Evolutionary conservation across 2,797 vertebrate genomes (phyloP), one percentile per base, ranked within the genome.

Genomic region (Bovichtus diacanthus): DNA sequence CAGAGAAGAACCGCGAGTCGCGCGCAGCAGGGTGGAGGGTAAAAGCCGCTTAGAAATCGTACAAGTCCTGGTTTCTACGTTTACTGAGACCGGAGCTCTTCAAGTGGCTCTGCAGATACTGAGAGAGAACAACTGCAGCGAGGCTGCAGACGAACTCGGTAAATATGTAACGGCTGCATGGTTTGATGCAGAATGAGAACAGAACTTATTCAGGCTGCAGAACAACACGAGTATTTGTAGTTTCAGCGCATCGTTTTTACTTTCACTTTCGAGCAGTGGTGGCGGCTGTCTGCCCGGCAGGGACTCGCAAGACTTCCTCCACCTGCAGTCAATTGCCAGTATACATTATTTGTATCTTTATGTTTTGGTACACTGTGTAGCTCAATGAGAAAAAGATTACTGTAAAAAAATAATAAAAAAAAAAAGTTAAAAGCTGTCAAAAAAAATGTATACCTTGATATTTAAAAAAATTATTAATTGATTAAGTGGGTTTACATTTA

Each of bases 101-200:
- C 0, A 0, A 0, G 70, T 74, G 34, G 15, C 38, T 0, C 5
- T 0, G 0, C 29, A 70, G 5, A 3, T 84, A 0, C 4, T 84
- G 18, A 12, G 0, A 11, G 0, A 16, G 1, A 74, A 77, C 0
- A 15, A 0, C 0, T 80, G 78, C 16, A 0, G 0, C 1, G 0
- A 16, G 0, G 41, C 39, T 0, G 77, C 69, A 2, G 0, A 19
- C 0, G 0, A 0, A 1, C 69, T 81, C 0, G 44, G 74, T 81
- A 47, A 12, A 38, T 15, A 50, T 25, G 11, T 12, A 2, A 6
- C 31, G 41, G 13, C 19, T 13, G 5, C 13, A 0, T 39, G 34
- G 19, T 54, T 39, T 11, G 8, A n/a, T 18, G 19, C 15, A 18
- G 12, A 44, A 31, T 11, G 23, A 9, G 11, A 23, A 18, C 13